Conservation (phyloP, 1,140 invertebrate species). For the Drosophila mayri region DNA sequence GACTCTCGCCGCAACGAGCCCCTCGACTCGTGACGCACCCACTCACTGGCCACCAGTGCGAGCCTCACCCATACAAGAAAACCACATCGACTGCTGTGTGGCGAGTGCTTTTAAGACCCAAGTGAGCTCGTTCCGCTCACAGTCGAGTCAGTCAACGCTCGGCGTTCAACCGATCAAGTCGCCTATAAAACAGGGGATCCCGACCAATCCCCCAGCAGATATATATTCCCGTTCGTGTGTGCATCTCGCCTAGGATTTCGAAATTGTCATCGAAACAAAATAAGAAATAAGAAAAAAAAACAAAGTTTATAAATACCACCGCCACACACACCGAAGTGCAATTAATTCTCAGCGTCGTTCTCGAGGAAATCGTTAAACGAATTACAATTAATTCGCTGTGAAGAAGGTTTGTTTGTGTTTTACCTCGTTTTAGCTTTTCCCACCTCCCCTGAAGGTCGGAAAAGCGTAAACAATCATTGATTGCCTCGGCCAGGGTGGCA, state of each 20-base stretch:
- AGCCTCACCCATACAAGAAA: conserved; percentile 17
- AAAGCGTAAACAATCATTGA: conserved; percentile 24
- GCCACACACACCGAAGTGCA: conserved; percentile 24
- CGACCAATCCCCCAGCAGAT: neutral
- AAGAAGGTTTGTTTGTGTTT: conserved; percentile 53
- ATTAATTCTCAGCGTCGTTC: conserved; percentile 16
- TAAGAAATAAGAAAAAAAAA: conserved; percentile 1
- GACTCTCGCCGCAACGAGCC: conserved; percentile 36
- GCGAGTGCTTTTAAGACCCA: conserved; percentile 57
- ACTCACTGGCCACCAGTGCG: conserved; percentile 3
- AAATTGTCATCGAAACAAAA: conserved; percentile 15
- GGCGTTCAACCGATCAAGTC: conserved; percentile 71
- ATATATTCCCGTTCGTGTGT: conserved; percentile 19
- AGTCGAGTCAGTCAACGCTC: conserved; percentile 71
- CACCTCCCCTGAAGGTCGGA: conserved; percentile 28
- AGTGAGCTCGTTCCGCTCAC: conserved; percentile 59
- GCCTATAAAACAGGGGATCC: conserved; percentile 31
- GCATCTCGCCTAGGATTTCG: conserved; percentile 35
- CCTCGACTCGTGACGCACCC: conserved; percentile 52
- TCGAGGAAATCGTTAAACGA: conserved; percentile 13
- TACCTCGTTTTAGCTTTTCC: conserved; percentile 1
- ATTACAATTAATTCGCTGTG: conserved; percentile 20
- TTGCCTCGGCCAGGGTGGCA: conserved; percentile 19
- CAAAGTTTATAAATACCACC: conserved; percentile 36
- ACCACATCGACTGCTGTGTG: neutral